A percentile compares a stretch with the other conserved stretches of the same genome.
Evolutionary conservation across 2,888 invertebrate genomes (phyloP).

Genomic region (Encarsia formosa): DNA sequence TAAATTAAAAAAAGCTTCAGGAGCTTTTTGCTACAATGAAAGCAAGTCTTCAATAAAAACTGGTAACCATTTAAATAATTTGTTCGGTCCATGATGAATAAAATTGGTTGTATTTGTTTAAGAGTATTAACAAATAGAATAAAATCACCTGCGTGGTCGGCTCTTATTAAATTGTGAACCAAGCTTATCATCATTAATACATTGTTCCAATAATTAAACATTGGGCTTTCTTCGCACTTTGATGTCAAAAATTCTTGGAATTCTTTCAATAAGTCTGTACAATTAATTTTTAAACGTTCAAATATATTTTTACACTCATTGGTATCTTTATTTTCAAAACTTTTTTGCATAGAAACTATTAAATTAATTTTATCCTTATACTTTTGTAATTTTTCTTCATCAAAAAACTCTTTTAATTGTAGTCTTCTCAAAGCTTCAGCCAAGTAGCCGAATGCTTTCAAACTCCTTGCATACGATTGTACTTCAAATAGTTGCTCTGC

Average conservation of each 20-base stretch:
- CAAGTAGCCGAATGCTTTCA: neutral
- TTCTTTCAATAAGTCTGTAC: neutral
- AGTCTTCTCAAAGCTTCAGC: neutral
- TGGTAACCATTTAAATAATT: slow-evolving; percentile 14
- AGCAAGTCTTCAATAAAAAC: slow-evolving; percentile 11
- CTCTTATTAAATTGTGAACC: slow-evolving; percentile 9
- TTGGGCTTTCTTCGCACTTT: slow-evolving; percentile 11
- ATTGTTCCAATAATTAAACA: slow-evolving; percentile 19
- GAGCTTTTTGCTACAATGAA: neutral
- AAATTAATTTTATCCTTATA: neutral
- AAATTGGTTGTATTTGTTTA: slow-evolving; percentile 3
- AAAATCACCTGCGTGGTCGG: slow-evolving; percentile 16
- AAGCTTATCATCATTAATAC: slow-evolving; percentile 13
- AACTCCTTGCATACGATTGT: neutral
- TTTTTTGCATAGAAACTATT: neutral
- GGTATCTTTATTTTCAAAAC: neutral
- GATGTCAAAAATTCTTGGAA: neutral
- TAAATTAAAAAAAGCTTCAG: slow-evolving; percentile 15
- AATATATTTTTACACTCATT: neutral
- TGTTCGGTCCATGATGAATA: slow-evolving; percentile 9
- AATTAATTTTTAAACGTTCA: neutral
- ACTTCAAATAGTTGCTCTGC: neutral
- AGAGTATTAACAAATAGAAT: neutral
- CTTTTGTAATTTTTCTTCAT: neutral
- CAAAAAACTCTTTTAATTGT: slow-evolving; percentile 5